Percentiles rank a stretch among this genome's conserved stretches.
These are phyloP conservation scores for Tachycineta bicolor DNA, from an alignment of 2,113 vertebrate species.

Conservation along the genomic window DNA sequence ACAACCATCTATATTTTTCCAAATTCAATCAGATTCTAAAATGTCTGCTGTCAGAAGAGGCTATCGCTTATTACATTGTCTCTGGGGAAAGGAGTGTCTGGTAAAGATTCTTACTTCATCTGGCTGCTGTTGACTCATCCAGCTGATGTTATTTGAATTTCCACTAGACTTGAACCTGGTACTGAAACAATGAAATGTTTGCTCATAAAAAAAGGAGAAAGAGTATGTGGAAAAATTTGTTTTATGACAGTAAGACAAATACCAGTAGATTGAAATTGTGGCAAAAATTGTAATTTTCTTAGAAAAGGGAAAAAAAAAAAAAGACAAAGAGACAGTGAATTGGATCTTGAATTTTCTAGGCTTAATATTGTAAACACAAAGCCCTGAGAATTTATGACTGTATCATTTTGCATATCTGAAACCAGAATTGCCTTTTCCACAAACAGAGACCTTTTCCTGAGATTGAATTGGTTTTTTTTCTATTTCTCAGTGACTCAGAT, in stretches of 20 bases:
- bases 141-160: conserved; percentile 1
- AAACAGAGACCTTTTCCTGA: not conserved
- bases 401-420: not conserved
- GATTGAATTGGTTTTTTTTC: not conserved
- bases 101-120: not conserved
- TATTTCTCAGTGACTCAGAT: not conserved
- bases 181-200: not conserved
- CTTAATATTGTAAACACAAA: not conserved
- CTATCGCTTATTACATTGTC: not conserved
- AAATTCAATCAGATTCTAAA: not conserved
- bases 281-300: not conserved
- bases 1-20: not conserved
- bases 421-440: not conserved
- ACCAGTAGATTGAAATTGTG: not conserved
- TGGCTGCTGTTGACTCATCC: not conserved
- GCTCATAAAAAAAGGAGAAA: not conserved
- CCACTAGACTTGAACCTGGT: not conserved
- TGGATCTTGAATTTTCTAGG: not conserved
- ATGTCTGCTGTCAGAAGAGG: not conserved
- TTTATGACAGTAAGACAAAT: not conserved
- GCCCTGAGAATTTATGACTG: not conserved
- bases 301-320: not conserved
- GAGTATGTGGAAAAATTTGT: not conserved
- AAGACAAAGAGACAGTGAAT: not conserved
- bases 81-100: not conserved